Evolutionary conservation across 1,140 invertebrate species (phyloP).

Genomic region (Prorops nasuta): DNA sequence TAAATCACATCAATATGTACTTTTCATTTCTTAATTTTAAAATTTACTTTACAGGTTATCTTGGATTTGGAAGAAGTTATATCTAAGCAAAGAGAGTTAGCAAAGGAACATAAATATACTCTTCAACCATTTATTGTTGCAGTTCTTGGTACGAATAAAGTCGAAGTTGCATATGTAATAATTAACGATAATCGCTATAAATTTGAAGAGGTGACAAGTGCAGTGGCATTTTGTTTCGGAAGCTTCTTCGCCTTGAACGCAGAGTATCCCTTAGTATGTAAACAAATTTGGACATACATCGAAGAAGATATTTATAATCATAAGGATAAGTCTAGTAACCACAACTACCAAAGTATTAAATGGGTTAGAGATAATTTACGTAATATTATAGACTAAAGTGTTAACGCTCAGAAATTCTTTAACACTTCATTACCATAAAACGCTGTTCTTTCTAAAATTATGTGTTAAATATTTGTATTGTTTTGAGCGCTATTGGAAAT

Average conservation of each 20-base stretch:
- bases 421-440: too few relatives aligned
- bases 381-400: too few relatives aligned
- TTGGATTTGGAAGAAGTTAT: too few relatives aligned
- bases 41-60: not conserved
- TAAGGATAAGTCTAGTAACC: too few relatives aligned
- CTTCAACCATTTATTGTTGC: not conserved
- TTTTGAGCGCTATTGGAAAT: too few relatives aligned
- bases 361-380: too few relatives aligned
- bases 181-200: not conserved
- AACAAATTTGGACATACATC: too few relatives aligned
- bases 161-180: not conserved
- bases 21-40: not conserved
- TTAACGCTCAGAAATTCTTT: too few relatives aligned
- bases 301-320: not conserved
- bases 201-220: not conserved
- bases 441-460: too few relatives aligned
- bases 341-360: too few relatives aligned
- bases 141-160: not conserved
- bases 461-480: too few relatives aligned
- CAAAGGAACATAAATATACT: not conserved
- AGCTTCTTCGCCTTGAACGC: not conserved
- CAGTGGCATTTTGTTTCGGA: not conserved
- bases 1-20: not conserved
- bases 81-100: not conserved
- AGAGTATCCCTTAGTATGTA: not conserved